Evolutionary conservation across 2,888 invertebrate genomes (phyloP).

Genomic region (Fragum sueziense): DNA sequence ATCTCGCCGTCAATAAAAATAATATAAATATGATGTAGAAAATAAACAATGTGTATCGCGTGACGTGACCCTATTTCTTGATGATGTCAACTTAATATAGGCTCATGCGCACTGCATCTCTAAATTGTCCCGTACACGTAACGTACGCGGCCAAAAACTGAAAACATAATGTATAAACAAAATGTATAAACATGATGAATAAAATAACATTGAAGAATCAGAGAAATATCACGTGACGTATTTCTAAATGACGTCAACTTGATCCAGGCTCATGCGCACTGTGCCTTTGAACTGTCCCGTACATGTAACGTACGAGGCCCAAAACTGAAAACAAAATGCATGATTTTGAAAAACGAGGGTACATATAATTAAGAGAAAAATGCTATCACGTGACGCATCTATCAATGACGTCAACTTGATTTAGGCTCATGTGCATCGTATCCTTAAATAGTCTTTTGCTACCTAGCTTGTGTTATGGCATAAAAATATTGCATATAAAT

Average conservation of each 20-base stretch:
- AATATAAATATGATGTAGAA: no score
- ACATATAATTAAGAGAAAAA: no score
- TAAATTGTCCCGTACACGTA: constrained; percentile 91
- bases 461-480: no score
- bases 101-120: constrained; percentile 92
- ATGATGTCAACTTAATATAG: constrained; percentile 94
- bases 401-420: constrained; percentile 93
- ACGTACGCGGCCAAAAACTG: constrained; percentile 95
- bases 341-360: no score
- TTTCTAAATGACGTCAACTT: constrained; percentile 92
- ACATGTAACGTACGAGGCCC: constrained; percentile 94
- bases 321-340: constrained; percentile 86
- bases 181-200: no score
- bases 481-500: neutral
- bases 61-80: constrained; percentile 89
- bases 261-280: constrained; percentile 91
- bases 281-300: constrained; percentile 92
- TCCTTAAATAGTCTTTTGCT: constrained; percentile 92
- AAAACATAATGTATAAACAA: neutral
- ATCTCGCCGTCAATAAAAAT: no score
- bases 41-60: no score
- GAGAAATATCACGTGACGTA: constrained; percentile 91
- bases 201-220: no score
- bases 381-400: no score
- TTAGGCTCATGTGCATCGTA: constrained; percentile 91